Conservation (phyloP, 2,113 vertebrate species). For the Sphyrna mokarran region DNA sequence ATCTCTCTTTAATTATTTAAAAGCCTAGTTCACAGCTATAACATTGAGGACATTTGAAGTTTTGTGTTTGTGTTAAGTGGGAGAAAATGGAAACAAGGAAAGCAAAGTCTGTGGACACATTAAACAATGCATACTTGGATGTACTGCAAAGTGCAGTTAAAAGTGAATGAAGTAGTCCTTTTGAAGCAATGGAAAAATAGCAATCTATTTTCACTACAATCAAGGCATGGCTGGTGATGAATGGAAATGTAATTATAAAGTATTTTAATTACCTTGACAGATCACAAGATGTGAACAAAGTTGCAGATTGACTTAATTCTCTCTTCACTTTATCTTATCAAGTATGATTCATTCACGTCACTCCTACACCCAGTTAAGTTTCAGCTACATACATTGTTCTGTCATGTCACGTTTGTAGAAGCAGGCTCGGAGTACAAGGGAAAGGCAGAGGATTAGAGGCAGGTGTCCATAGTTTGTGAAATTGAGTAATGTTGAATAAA, state of each 20-base stretch:
- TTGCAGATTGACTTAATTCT: background rate
- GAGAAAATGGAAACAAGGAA: background rate
- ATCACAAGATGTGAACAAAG: background rate
- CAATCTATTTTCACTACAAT: background rate
- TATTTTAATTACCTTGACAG: background rate
- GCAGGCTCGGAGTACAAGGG: too few relatives aligned
- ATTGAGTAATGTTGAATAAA: background rate
- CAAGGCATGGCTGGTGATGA: background rate
- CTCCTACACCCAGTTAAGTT: background rate
- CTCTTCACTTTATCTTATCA: background rate
- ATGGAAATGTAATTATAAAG: background rate
- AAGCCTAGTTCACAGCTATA: background rate
- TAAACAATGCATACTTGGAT: background rate
- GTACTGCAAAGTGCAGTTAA: background rate
- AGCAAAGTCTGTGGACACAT: background rate
- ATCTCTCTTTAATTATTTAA: background rate
- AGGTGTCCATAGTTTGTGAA: background rate
- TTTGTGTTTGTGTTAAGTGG: background rate
- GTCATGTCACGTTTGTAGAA: background rate
- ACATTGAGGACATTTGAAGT: background rate
- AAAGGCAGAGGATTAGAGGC: background rate
- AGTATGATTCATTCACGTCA: background rate
- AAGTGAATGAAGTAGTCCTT: background rate
- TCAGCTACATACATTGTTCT: background rate
- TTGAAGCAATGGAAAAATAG: background rate